Evolutionary conservation across 2,113 vertebrate species (phyloP), one percentile per base, ranked within the genome.

Genomic region (Pomatostomus ruficeps): DNA sequence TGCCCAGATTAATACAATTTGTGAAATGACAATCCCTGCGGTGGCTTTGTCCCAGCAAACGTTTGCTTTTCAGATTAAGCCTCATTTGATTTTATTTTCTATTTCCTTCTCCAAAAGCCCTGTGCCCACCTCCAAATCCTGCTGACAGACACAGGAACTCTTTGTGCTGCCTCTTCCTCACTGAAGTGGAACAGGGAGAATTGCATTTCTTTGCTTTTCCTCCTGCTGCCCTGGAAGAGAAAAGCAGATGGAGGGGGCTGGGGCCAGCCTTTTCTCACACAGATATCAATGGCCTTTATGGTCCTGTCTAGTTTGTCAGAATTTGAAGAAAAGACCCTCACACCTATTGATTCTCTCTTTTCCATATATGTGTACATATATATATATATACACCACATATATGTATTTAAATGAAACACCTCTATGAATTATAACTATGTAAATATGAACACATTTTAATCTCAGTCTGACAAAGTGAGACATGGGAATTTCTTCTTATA

Each of bases 1-100:
- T 97, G 91, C 91, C 94, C 91, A 95, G 91, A 96, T 97, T 96
- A 97, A 97, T 97, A 82, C 96, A 97, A 93, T 96, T 93, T 94
- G 81, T 93, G 92, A 97, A 96, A 94, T 92, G 80, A 96, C 91
- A 97, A 91, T 95, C 94, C 95, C 97, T 81, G 78, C 0, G 43
- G 97, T 96, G 95, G 91, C 84, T 96, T 95, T 97, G 90, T 94
- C 89, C 88, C 75, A 74, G 89, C 89, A 95, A 97, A 97, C 85
- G 18, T 97, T 97, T 97, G 89, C 95, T 93, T 92, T 97, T 93
- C 1, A 22, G 96, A 97, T 97, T 96, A 97, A 97, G 80, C 54
- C 14, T 91, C 77, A 91, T 95, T 97, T 96, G 83, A 85, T 96
- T 93, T 94, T 91, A 93, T 91, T 89, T 93, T 95, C 79, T 70